Percentiles rank a stretch among this genome's conserved stretches.
These are phyloP conservation scores for Acleris emargana DNA, from an alignment of 2,888 invertebrate species.

Conservation along the genomic window DNA sequence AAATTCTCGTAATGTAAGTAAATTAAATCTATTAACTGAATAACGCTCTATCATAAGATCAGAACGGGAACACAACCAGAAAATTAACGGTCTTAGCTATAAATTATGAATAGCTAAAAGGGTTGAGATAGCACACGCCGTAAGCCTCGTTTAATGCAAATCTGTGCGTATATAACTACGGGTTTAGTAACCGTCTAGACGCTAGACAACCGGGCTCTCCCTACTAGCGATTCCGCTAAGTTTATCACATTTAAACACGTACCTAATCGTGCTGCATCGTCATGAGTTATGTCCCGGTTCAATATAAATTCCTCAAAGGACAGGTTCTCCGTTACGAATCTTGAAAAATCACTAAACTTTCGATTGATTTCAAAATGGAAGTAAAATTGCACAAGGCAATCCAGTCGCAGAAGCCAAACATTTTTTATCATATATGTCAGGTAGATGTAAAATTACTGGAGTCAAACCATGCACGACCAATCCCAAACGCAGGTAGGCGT, in stretches of 20 bases:
- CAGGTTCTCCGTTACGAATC: no score
- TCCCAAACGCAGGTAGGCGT: slow-evolving; percentile 40
- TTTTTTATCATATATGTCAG: slow-evolving; percentile 28
- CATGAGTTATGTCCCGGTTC: background rate
- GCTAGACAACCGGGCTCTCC: slow-evolving; percentile 46
- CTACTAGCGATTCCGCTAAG: slow-evolving; percentile 9
- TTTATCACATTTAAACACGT: slow-evolving; percentile 21
- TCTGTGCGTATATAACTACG: slow-evolving; percentile 37
- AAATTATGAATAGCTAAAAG: slow-evolving; percentile 28
- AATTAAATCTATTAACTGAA: background rate
- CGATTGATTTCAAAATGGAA: no score
- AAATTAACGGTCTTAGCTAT: slow-evolving; percentile 9
- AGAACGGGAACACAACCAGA: background rate
- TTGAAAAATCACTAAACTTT: background rate
- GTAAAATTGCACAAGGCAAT: slow-evolving; percentile 27
- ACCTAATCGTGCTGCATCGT: slow-evolving; percentile 5
- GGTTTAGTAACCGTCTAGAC: slow-evolving; percentile 48
- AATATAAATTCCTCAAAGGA: background rate
- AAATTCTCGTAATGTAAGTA: background rate
- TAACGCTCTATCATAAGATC: background rate
- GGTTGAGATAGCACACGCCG: slow-evolving; percentile 25
- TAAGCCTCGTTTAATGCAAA: slow-evolving; percentile 37
- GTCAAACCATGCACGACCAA: slow-evolving; percentile 17
- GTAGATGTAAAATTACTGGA: slow-evolving; percentile 21
- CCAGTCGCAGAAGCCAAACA: slow-evolving; percentile 6